Evolutionary conservation across 1,140 invertebrate species (phyloP).

Genomic region (Wasmannia auropunctata): DNA sequence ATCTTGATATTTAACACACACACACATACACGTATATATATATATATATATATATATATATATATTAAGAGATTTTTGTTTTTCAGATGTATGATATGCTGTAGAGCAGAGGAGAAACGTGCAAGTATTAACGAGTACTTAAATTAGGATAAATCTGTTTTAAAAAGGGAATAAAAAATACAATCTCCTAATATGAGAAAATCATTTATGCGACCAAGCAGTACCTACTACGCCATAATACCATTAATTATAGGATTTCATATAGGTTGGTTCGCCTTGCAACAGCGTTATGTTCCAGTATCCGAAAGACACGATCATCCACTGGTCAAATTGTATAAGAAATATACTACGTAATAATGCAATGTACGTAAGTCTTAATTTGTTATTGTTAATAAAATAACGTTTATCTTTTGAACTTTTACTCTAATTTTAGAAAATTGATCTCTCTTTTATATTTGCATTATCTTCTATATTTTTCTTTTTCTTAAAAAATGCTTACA

Average conservation of each 20-base stretch:
- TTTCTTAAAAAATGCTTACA: background rate
- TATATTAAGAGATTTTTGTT: background rate
- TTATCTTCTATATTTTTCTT: background rate
- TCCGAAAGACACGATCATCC: constrained; percentile 31
- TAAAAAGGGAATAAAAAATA: background rate
- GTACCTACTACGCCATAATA: background rate
- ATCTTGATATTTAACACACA: background rate
- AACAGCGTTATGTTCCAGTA: constrained; percentile 10
- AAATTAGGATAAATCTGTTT: background rate
- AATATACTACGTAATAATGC: background rate
- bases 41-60: too few species aligned
- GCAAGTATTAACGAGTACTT: background rate
- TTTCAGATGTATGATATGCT: background rate
- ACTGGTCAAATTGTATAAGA: background rate
- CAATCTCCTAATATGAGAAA: background rate
- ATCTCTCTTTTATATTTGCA: background rate
- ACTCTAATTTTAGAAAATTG: background rate
- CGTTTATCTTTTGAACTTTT: background rate
- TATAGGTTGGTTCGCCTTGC: constrained; percentile 41
- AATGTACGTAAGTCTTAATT: background rate
- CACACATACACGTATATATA: too few species aligned
- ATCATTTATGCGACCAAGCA: background rate
- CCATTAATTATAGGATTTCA: constrained; percentile 31
- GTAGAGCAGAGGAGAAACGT: background rate
- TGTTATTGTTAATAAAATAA: background rate